Evolutionary conservation across 2,888 invertebrate species (phyloP), one percentile per base, ranked within the genome.

Genomic region (Cactoblastis cactorum): DNA sequence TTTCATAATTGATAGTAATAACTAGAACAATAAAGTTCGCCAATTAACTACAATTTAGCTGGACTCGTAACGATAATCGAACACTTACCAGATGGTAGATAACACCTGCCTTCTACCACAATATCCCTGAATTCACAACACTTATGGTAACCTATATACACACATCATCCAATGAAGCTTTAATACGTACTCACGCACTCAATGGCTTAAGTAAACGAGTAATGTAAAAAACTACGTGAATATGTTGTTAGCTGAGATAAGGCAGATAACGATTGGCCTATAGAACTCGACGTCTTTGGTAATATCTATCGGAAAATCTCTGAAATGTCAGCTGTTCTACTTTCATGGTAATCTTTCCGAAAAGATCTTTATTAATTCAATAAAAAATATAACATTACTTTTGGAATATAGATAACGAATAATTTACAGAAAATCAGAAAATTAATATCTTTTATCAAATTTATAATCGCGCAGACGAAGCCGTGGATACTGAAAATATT

Each of bases 71-170:
- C 41, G 33, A 11, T 49, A 49, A 49, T 41, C 49, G 49, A 41
- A 41, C 49, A 41, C 18, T 41, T 15, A 15, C 49, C 34, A 33
- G 49, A 49, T 49, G 19, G 18, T 6, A 49, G 41, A 49, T 49
- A 49, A 43, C 33, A 28, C 49, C 19, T 43, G 11, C 15, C 28
- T 15, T 43, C 28, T 28, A 43, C 43, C 43, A 43, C 11, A 43
- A 15, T 17, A 5, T 17, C 1, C 8, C 5, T 28, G 11, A 15
- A 28, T 15, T 28, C 24, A 1, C 14, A 8, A 15, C 28, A 9
- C 24, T 4, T 11, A 11, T 5, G 38, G 28, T 11, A 9, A 17
- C 6, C n/a, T 0, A 28, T 43, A 2, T 43, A 8, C 5, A 15
- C 8, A 28, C 5, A 43, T 11, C 6, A 9, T 43, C 15, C 43